Conservation (phyloP, 53 echinoderm and acorn worm species). For the Paracentrotus lividus region DNA sequence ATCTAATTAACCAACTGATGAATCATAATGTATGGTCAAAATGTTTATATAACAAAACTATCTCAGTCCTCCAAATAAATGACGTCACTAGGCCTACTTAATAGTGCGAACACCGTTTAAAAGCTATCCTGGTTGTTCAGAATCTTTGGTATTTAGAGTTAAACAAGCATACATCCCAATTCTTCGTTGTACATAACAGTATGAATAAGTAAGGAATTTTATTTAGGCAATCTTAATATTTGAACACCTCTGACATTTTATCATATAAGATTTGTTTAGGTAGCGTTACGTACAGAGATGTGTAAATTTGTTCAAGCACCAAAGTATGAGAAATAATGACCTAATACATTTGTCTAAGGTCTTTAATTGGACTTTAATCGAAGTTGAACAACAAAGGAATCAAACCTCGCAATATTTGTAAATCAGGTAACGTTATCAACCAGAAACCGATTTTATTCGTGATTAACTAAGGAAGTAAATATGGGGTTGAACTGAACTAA, state of each 20-base stretch:
- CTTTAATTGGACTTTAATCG: background rate
- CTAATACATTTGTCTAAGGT: slow-evolving; percentile 1
- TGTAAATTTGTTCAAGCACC: background rate
- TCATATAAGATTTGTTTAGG: background rate
- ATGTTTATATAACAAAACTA: too few relatives aligned
- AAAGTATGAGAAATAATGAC: slow-evolving; percentile 19
- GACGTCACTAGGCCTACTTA: too few relatives aligned
- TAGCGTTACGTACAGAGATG: slow-evolving; percentile 14
- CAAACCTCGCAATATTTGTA: background rate
- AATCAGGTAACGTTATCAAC: background rate
- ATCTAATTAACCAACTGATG: too few relatives aligned
- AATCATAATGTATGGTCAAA: too few relatives aligned
- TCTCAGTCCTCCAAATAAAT: too few relatives aligned
- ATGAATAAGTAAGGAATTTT: background rate
- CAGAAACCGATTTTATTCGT: background rate
- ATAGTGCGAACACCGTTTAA: background rate
- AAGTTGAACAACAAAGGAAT: background rate
- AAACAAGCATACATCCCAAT: too few relatives aligned
- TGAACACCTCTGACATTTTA: background rate
- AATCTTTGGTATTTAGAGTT: background rate
- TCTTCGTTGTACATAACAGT: background rate
- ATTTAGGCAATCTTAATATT: background rate
- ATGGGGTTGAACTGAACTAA: background rate
- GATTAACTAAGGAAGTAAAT: background rate
- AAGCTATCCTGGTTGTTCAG: background rate